Percentiles rank a stretch among this genome's conserved stretches.
phyloP scores from a whole-genome alignment of 1,140 invertebrate species.

The Augochlora pura region DNA sequence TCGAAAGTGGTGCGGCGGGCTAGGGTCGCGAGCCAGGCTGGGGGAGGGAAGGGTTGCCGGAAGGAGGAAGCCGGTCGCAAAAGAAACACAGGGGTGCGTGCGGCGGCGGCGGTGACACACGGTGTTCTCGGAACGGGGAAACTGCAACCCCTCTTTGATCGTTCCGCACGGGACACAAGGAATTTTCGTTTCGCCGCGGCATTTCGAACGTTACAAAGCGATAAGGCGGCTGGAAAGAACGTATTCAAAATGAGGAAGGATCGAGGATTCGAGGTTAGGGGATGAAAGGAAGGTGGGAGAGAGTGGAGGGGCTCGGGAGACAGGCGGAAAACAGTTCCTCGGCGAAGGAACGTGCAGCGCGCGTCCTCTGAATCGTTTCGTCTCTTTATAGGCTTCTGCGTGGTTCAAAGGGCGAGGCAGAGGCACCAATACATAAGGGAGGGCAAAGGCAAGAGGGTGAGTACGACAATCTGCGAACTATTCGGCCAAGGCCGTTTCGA shows the following conservation, averaged over 20 bases:
- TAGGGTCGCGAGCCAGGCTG: no score
- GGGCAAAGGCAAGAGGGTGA: constrained; percentile 87
- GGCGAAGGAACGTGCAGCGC: constrained; percentile 29
- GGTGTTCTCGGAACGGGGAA: constrained; percentile 24
- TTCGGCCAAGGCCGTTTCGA: not conserved
- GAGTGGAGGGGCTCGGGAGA: no score
- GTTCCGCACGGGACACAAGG: constrained; percentile 26
- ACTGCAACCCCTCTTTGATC: constrained; percentile 30
- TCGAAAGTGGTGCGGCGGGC: not conserved
- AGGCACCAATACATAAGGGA: constrained; percentile 87
- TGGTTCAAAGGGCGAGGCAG: constrained; percentile 88
- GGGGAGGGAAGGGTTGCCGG: not conserved
- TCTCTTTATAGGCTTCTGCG: constrained; percentile 85
- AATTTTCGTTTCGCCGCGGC: constrained; percentile 30
- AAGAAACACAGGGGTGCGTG: not conserved
- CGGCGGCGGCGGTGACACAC: constrained; percentile 8
- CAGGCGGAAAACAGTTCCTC: constrained; percentile 49
- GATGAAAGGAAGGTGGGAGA: not conserved
- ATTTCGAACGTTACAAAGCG: constrained; percentile 40
- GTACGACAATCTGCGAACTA: constrained; percentile 68
- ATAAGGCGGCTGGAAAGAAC: constrained; percentile 23
- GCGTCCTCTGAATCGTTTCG: constrained; percentile 57
- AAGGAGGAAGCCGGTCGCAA: not conserved
- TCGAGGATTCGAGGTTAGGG: not conserved
- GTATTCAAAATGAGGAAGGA: constrained; percentile 19